These are phyloP conservation scores for Cranoglanis bouderius DNA, from an alignment of 2,113 vertebrate species.

Conservation along the genomic window DNA sequence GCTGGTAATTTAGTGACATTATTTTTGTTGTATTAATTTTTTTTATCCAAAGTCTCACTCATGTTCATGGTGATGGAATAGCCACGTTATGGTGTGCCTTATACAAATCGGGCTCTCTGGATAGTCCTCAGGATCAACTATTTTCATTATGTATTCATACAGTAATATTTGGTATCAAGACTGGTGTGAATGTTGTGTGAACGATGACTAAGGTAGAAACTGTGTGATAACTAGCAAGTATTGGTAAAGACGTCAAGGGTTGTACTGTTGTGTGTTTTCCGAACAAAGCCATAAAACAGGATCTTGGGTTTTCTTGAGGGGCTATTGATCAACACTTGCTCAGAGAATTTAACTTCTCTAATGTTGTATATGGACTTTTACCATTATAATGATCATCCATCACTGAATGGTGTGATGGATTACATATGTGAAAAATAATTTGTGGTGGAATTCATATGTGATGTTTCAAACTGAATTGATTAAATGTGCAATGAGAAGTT, in stretches of 20 bases:
- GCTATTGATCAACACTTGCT: slow-evolving; percentile 22
- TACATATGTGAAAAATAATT: background rate
- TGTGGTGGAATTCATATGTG: background rate
- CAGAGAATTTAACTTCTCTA: background rate
- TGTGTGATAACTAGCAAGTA: background rate
- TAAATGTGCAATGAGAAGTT: background rate
- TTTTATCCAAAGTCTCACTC: background rate
- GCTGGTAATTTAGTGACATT: background rate
- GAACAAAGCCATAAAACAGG: slow-evolving; percentile 50
- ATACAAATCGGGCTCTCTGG: background rate
- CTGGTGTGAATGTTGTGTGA: background rate
- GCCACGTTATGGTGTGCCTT: slow-evolving; percentile 33
- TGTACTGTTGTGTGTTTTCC: background rate
- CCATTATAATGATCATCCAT: slow-evolving; percentile 9
- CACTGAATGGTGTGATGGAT: background rate
- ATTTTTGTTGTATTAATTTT: background rate
- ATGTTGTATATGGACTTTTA: slow-evolving; percentile 21
- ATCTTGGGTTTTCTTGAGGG: background rate
- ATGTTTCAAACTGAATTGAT: background rate
- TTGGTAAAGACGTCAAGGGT: background rate
- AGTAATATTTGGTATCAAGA: background rate
- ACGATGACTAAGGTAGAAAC: background rate
- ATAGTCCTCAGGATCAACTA: slow-evolving; percentile 41
- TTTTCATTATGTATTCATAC: slow-evolving; percentile 4
- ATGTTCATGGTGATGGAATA: background rate